Evolutionary conservation across 64 coral and sea anemone species (phyloP), one percentile per base, ranked within the genome.

Genomic region (Actinia tenebrosa): DNA sequence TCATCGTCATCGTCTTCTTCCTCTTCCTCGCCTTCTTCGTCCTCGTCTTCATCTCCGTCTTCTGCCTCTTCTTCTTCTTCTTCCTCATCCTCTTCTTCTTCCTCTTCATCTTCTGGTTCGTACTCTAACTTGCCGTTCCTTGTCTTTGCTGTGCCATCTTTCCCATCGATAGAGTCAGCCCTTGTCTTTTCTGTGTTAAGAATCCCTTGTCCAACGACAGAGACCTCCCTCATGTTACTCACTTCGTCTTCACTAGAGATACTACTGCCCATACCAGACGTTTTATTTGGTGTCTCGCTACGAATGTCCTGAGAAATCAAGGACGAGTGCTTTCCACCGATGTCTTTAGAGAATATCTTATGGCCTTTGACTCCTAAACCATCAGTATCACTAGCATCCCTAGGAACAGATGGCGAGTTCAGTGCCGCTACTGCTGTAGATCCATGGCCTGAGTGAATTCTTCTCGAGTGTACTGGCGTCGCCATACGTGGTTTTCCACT

Each of bases 401-500:
- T 45, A 9, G 52, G 22, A 43, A 54, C 16, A 44, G 79, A 81
- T 8, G 6, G 43, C 10, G 37, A 54, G 79, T 50, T 4, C 47
- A 50, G 47, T 50, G 47, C 47, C 2, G 47, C 47, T 50, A 46
- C 43, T 10, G 19, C 23, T 22, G 63, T 17, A 16, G 20, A 15
- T 6, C 30, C 64, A 75, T 85, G 83, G 8, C 86, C 91, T 77
- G 83, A 47, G 5, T 89, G 89, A 16, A 66, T 81, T 58, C 86
- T 86, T 84, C 72, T 89, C 6, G 77, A 78, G 53, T 91, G 88
- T 3, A 95, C 54, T 50, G 96, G 96, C 17, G 96, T 99, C 56
- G 93, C 96, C 58, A 99, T 95, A 4, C 96, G 93, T 53, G 96
- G 96, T 69, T 87, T 89, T n/a, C 86, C 86, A 77, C 91, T 89